phyloP scores from a whole-genome alignment of 2,797 vertebrate genomes.

The Sebastes oblongus region DNA sequence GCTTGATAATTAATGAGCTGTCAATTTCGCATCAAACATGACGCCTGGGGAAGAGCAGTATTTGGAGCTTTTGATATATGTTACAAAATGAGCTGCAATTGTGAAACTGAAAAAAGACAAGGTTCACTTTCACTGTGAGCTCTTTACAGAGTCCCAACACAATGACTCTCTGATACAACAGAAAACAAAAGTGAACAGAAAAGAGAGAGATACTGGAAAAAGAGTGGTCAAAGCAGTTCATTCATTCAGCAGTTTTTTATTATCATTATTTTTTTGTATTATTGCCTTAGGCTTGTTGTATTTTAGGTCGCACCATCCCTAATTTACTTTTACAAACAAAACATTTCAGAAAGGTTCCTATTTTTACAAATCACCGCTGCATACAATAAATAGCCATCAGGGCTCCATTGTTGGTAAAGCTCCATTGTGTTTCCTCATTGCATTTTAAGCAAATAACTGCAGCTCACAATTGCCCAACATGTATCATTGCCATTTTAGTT shows the following conservation, averaged over 20 bases:
- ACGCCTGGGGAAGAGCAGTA: neutral
- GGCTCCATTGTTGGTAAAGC: conserved; percentile 25
- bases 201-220: neutral
- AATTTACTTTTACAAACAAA: conserved; percentile 34
- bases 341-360: neutral
- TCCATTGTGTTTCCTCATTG: conserved; percentile 46
- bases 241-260: conserved; percentile 17
- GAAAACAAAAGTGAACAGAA: neutral
- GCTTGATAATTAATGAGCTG: neutral
- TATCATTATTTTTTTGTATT: neutral
- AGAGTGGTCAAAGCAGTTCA: conserved; percentile 3
- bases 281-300: neutral
- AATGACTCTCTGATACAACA: conserved; percentile 1
- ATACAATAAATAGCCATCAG: conserved; percentile 18
- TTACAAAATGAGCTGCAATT: neutral
- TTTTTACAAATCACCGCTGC: conserved; percentile 16
- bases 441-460: conserved; percentile 31
- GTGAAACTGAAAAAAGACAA: neutral
- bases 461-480: conserved; percentile 34
- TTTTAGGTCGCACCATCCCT: conserved; percentile 7
- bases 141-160: neutral
- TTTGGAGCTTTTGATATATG: neutral
- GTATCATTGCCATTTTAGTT: conserved; percentile 32
- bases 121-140: conserved; percentile 1
- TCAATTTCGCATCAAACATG: neutral